Conservation (phyloP, 2,113 vertebrate genomes). For the Cephalopholis sonnerati region DNA sequence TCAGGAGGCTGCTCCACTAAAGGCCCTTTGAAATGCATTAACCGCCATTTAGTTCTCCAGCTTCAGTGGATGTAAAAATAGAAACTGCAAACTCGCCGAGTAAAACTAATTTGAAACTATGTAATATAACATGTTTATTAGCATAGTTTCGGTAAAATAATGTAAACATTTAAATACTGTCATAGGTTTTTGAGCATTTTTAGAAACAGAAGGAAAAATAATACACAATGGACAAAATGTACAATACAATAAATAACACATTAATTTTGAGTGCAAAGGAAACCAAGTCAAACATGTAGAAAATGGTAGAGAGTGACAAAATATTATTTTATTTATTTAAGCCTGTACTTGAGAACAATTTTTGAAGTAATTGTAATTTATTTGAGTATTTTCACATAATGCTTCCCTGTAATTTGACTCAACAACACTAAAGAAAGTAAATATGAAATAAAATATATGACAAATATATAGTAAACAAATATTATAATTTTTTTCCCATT, state of each 20-base stretch:
- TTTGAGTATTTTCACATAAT: not conserved
- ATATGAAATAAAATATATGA: too few species aligned
- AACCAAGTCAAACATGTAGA: not conserved
- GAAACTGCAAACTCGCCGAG: not conserved
- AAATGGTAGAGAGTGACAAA: not conserved
- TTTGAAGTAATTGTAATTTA: not conserved
- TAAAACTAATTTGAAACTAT: not conserved
- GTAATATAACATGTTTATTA: not conserved
- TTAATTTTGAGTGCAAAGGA: not conserved
- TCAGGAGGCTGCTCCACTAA: conserved; percentile 20
- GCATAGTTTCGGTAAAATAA: not conserved
- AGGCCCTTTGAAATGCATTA: not conserved
- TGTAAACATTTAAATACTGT: not conserved
- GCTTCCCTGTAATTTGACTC: not conserved
- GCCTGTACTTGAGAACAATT: not conserved
- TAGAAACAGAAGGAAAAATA: not conserved
- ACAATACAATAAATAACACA: not conserved
- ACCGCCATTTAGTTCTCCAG: not conserved
- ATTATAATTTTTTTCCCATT: too few species aligned
- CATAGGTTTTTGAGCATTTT: not conserved
- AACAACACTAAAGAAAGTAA: too few species aligned
- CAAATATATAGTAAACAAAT: too few species aligned
- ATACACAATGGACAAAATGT: too few species aligned
- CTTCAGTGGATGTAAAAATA: not conserved
- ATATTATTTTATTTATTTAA: not conserved